Evolutionary conservation across 2,888 invertebrate genomes (phyloP).

Genomic region (Epistrophella euchroma): DNA sequence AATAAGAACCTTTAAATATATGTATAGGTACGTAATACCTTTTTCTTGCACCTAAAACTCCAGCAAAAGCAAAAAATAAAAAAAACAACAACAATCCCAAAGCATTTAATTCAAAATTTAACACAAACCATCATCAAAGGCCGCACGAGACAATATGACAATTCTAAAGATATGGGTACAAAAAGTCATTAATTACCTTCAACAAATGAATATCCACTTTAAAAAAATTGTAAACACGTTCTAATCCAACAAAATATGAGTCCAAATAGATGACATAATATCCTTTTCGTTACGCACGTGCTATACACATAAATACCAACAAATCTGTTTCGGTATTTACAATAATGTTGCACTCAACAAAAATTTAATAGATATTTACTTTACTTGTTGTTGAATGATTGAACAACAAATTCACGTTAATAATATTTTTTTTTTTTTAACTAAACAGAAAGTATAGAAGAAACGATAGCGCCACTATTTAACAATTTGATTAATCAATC

Average conservation of each 20-base stretch:
- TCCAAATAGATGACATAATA: conserved; percentile 53
- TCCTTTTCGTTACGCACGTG: conserved; percentile 45
- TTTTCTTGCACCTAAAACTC: too few species aligned
- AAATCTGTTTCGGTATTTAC: not conserved
- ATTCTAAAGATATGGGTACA: not conserved
- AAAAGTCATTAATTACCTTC: conserved; percentile 48
- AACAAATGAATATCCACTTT: conserved; percentile 51
- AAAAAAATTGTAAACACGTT: conserved; percentile 60
- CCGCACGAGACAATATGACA: not conserved
- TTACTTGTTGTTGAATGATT: not conserved
- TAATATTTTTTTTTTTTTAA: conserved; percentile 8
- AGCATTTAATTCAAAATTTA: not conserved
- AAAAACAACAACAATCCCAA: not conserved
- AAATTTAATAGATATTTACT: not conserved
- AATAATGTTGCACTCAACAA: conserved; percentile 3
- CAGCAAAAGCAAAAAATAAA: too few species aligned
- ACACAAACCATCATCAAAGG: conserved; percentile 60
- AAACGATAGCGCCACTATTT: conserved; percentile 21
- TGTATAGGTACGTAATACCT: too few species aligned
- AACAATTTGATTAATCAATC: conserved; percentile 36
- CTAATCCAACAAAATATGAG: conserved; percentile 62
- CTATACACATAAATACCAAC: not conserved
- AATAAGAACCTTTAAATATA: too few species aligned
- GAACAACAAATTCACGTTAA: not conserved
- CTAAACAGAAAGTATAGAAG: not conserved